Evolutionary conservation across 2,797 vertebrate genomes (phyloP).

Genomic region (Salmo trutta): DNA sequence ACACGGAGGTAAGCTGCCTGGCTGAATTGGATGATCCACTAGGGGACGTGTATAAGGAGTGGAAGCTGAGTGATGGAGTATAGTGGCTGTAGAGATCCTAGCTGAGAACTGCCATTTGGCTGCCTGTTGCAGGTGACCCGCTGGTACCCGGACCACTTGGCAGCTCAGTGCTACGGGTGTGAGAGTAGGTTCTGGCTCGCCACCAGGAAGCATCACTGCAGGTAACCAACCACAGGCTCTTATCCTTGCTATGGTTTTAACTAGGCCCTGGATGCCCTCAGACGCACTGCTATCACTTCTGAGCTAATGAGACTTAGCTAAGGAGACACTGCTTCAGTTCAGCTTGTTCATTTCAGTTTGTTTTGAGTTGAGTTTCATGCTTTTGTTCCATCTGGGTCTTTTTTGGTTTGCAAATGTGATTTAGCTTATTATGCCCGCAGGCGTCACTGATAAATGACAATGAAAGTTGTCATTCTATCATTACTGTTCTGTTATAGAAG

Average conservation of each 20-base stretch:
- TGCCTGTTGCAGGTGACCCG: constrained; percentile 85
- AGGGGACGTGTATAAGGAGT: background rate
- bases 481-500: background rate
- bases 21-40: background rate
- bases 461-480: constrained; percentile 5
- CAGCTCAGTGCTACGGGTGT: constrained; percentile 94
- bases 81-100: background rate
- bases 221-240: constrained; percentile 67
- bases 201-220: constrained; percentile 95
- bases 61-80: background rate
- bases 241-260: constrained; percentile 4
- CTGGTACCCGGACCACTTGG: constrained; percentile 96
- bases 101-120: constrained; percentile 27
- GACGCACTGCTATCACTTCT: background rate
- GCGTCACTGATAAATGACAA: background rate
- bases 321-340: background rate
- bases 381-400: background rate
- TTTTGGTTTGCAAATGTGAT: background rate
- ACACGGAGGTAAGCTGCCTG: constrained; percentile 84
- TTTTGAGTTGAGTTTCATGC: background rate
- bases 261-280: background rate
- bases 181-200: constrained; percentile 95
- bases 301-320: constrained; percentile 8
- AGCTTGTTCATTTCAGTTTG: background rate
- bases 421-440: background rate